These are phyloP conservation scores for Mesoligia furuncula DNA, from an alignment of 2,888 invertebrate genomes.

Conservation along the genomic window DNA sequence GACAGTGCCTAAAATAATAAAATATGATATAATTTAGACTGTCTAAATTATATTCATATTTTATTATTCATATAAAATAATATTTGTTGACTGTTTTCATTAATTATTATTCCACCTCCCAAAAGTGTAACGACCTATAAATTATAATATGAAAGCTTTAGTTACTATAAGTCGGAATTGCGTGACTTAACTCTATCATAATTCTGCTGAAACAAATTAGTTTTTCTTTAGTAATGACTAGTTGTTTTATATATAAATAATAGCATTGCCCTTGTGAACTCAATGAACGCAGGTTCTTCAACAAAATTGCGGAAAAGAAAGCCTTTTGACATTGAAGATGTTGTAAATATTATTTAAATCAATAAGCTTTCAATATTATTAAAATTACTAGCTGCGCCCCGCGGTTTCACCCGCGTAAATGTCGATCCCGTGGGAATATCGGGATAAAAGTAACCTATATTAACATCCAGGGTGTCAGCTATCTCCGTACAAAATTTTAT, in stretches of 20 bases:
- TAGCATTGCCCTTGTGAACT: conserved; percentile 36
- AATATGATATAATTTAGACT: too few relatives aligned
- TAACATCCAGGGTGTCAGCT: too few relatives aligned
- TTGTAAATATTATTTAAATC: background rate
- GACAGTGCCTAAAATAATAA: background rate
- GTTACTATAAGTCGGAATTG: conserved; percentile 40
- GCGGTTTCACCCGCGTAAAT: too few relatives aligned
- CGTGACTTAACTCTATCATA: conserved; percentile 60
- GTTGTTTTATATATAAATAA: conserved; percentile 38
- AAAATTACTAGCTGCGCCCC: too few relatives aligned
- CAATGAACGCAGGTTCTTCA: conserved; percentile 15
- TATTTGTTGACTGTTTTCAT: conserved; percentile 28
- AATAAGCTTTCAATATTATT: background rate
- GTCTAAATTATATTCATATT: background rate
- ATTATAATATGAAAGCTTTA: conserved; percentile 43
- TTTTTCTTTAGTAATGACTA: conserved; percentile 33
- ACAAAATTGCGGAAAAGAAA: conserved; percentile 4
- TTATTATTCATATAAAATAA: conserved; percentile 19
- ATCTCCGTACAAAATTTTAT: too few relatives aligned
- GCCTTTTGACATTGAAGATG: background rate
- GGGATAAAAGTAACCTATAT: too few relatives aligned
- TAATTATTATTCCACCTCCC: conserved; percentile 25
- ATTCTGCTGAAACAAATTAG: conserved; percentile 32
- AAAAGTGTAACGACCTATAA: conserved; percentile 35
- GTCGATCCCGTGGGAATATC: too few relatives aligned